Evolutionary conservation across 2,888 invertebrate species (phyloP), one percentile per base, ranked within the genome.

Genomic region (Clostera curtula): DNA sequence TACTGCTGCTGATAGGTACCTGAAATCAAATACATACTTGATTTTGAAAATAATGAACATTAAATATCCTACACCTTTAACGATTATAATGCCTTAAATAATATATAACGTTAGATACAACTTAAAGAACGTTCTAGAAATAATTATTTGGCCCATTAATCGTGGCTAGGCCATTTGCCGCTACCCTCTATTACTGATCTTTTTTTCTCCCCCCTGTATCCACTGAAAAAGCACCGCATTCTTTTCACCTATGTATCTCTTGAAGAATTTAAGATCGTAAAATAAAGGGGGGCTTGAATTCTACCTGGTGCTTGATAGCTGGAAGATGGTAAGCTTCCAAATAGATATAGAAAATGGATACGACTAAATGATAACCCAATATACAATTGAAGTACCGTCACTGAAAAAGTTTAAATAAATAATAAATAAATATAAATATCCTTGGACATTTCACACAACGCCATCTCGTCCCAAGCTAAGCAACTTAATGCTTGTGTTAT

Each of bases 191-290:
- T 43, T 48, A 55, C 60, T 62, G 67, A 56, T 57, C 55, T 52
- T 39, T 49, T 52, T 51, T 41, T 46, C 45, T 40, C 46, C 43
- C 42, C 14, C 5, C 49, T 36, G 40, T 37, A 52, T 52, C 59
- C 57, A 50, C 62, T 64, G 66, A 63, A 65, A 69, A 58, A 60
- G 59, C 52, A 61, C 58, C 43, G 48, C 47, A 40, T 54, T 53
- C 63, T 69, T 70, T 66, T 15, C 70, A 69, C 72, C 73, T 73
- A 70, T 68, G 64, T 58, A 64, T 56, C 68, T 68, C 57, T 56
- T 77, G 67, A 79, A 77, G 80, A 80, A 80, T 80, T 80, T 77
- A 76, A 75, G 66, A 64, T 77, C 80, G 75, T 79, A 77, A 77
- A 79, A 79, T 77, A 80, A 75, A 74, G 64, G 70, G 71, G 73